Percentiles rank a stretch among this genome's conserved stretches.
phyloP scores from a whole-genome alignment of 2,888 invertebrate genomes.

The Dimorphilus gyrociliatus region DNA sequence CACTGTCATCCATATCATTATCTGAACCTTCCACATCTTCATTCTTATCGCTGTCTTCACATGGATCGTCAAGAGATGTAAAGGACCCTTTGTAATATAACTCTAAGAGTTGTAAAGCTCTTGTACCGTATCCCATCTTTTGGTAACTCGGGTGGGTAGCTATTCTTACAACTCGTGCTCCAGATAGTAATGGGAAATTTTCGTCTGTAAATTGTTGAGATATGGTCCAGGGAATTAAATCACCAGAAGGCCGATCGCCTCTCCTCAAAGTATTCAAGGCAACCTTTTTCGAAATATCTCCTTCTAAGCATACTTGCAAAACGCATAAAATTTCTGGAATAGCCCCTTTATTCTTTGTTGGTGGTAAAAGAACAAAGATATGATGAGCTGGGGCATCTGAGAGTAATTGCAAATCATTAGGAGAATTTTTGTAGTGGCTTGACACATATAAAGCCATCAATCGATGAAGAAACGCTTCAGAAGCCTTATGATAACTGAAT shows the following conservation, averaged over 20 bases:
- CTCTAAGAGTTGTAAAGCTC: constrained; percentile 64
- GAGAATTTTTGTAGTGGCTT: constrained; percentile 97
- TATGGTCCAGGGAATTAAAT: constrained; percentile 95
- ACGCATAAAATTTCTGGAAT: constrained; percentile 87
- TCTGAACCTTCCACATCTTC: constrained; percentile 6
- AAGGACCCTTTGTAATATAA: constrained; percentile 69
- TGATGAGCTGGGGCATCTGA: constrained; percentile 98
- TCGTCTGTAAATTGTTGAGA: constrained; percentile 81
- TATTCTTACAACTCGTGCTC: constrained; percentile 81
- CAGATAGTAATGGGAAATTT: constrained; percentile 73
- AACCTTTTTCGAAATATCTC: constrained; percentile 47
- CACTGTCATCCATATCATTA: neutral
- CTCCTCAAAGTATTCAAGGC: constrained; percentile 62
- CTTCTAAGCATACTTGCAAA: constrained; percentile 58
- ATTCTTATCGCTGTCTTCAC: constrained; percentile 7
- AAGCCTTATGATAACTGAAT: constrained; percentile 84
- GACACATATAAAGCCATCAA: constrained; percentile 84
- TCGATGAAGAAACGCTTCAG: constrained; percentile 65
- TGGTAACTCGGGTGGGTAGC: constrained; percentile 91
- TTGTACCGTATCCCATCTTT: constrained; percentile 88
- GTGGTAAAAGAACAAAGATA: constrained; percentile 79
- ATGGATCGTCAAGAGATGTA: constrained; percentile 20
- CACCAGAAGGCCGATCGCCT: constrained; percentile 81
- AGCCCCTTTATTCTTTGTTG: constrained; percentile 38
- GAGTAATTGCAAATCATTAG: constrained; percentile 93